Percentiles rank a stretch among this genome's conserved stretches.
Conservation (phyloP, 2,888 invertebrate genomes). For the Pterobdella sp. region DNA sequence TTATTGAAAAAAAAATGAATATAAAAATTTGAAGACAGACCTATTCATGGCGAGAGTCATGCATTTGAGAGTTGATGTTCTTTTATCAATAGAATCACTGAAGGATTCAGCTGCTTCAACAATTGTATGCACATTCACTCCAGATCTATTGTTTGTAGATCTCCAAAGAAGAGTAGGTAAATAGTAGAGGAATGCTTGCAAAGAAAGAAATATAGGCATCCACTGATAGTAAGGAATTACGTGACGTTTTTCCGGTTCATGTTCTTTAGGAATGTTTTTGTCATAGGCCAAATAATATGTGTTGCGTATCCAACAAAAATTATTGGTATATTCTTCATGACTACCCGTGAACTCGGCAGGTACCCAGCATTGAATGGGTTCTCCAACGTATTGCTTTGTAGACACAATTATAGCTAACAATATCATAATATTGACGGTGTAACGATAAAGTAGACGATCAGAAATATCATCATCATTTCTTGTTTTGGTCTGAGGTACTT, state of each 20-base stretch:
- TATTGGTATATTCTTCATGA: conserved; percentile 39
- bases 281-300: conserved; percentile 40
- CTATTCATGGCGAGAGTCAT: conserved; percentile 40
- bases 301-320: conserved; percentile 40
- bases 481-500: conserved; percentile 36
- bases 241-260: conserved; percentile 36
- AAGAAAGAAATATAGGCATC: conserved; percentile 39
- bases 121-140: conserved; percentile 39
- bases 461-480: conserved; percentile 38
- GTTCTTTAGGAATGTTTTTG: conserved; percentile 39
- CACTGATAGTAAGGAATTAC: conserved; percentile 41
- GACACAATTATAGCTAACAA: conserved; percentile 38
- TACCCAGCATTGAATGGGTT: conserved; percentile 40
- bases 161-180: conserved; percentile 37
- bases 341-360: conserved; percentile 39
- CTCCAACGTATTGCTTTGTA: conserved; percentile 39
- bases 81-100: conserved; percentile 37
- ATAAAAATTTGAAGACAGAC: conserved; percentile 32
- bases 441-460: conserved; percentile 38
- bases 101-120: conserved; percentile 40
- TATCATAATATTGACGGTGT: conserved; percentile 36
- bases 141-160: conserved; percentile 36
- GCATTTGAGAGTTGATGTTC: conserved; percentile 36
- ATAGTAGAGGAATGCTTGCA: conserved; percentile 38
- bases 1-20: background rate